These are phyloP conservation scores for Crypturellus undulatus DNA, from an alignment of 2,113 vertebrate species.

Conservation along the genomic window DNA sequence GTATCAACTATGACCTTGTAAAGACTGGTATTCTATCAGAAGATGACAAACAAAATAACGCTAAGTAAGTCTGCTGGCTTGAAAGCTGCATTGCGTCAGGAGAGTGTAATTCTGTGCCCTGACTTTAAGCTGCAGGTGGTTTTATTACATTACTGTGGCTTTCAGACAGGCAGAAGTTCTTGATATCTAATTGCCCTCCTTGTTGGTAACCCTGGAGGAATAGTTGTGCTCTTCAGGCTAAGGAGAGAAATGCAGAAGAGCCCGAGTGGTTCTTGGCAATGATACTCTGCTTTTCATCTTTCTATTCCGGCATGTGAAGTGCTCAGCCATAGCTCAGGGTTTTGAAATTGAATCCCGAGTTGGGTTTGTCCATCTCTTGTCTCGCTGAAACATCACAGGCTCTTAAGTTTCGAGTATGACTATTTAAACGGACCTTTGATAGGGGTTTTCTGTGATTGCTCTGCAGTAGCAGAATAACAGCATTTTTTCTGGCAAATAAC, in stretches of 20 bases:
- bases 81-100: background rate
- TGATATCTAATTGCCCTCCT: background rate
- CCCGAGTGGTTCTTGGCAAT: background rate
- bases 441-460: background rate
- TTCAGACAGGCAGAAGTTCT: background rate
- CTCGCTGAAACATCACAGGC: background rate
- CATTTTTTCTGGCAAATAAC: background rate
- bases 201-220: background rate
- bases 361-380: background rate
- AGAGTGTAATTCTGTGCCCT: rapidly evolving
- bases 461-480: background rate
- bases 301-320: background rate
- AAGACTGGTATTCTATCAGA: slow-evolving; percentile 87
- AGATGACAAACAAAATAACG: slow-evolving; percentile 93
- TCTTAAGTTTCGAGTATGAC: background rate
- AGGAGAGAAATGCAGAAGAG: background rate
- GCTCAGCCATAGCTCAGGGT: background rate
- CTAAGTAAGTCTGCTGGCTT: slow-evolving; percentile 86
- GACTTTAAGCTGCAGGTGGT: background rate
- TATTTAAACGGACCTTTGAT: background rate
- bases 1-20: slow-evolving; percentile 94
- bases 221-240: background rate
- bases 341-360: background rate
- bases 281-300: background rate
- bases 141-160: background rate